Conservation (phyloP, 2,888 invertebrate species). For the Andrena trimmerana region DNA sequence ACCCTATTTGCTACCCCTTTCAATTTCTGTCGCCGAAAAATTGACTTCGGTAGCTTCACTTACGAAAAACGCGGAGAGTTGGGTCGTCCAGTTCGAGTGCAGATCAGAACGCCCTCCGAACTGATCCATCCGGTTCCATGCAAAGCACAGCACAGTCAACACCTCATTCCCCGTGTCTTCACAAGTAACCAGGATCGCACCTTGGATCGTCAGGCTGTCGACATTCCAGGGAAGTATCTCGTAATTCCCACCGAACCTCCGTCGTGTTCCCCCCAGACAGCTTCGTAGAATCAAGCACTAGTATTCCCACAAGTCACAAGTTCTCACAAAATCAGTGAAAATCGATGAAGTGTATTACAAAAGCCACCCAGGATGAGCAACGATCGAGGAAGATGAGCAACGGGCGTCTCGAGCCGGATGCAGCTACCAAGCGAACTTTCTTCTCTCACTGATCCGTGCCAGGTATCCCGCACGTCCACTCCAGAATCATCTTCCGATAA, state of each 20-base stretch:
- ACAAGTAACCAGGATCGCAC: not conserved
- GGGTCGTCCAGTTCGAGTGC: conserved; percentile 33
- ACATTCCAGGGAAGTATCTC: conserved; percentile 18
- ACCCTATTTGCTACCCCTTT: too few species aligned
- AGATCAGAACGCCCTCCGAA: conserved; percentile 44
- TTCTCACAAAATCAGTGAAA: too few species aligned
- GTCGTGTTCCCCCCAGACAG: not conserved
- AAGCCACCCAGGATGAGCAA: conserved; percentile 31
- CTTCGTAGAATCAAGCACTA: too few species aligned
- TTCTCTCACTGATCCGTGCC: conserved; percentile 54
- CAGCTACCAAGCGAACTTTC: conserved; percentile 60
- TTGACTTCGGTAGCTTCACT: conserved; percentile 34
- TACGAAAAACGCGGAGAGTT: conserved; percentile 51
- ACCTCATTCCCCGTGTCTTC: conserved; percentile 27
- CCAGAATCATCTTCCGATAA: not conserved
- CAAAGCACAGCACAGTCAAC: conserved; percentile 29
- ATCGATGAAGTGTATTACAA: conserved; percentile 8
- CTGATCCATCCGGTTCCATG: conserved; percentile 52
- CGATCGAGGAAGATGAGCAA: conserved; percentile 21
- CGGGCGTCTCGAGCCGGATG: conserved; percentile 58
- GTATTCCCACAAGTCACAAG: too few species aligned
- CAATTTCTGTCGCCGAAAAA: too few species aligned
- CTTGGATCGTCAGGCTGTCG: conserved; percentile 19
- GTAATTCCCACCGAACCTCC: conserved; percentile 4
- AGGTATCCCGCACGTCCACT: conserved; percentile 33